Evolutionary conservation across 2,113 vertebrate species (phyloP).

Genomic region (Triplophysa tibetana): DNA sequence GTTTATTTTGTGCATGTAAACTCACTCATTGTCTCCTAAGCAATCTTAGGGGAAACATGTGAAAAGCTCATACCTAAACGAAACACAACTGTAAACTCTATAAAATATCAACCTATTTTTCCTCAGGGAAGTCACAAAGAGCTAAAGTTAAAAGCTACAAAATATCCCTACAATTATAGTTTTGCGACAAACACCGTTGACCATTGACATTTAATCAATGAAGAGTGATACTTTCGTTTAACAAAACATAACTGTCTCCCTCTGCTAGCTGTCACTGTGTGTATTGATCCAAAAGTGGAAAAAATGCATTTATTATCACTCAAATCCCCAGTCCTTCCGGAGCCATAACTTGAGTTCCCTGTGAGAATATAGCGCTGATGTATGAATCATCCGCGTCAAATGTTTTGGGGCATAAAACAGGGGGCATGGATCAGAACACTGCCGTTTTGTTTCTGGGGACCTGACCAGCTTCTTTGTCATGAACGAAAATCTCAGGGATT

Average conservation of each 20-base stretch:
- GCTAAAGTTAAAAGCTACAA: too few species aligned
- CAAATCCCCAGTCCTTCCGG: conserved; percentile 4
- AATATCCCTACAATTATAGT: too few species aligned
- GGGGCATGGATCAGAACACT: conserved; percentile 33
- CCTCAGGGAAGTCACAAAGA: too few species aligned
- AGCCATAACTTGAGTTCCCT: conserved; percentile 21
- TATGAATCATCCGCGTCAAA: conserved; percentile 2
- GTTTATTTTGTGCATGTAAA: too few species aligned
- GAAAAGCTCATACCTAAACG: too few species aligned
- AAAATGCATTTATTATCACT: conserved; percentile 4
- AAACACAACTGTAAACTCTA: too few species aligned
- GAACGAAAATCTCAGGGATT: conserved; percentile 35
- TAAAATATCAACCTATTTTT: too few species aligned
- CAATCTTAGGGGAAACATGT: too few species aligned
- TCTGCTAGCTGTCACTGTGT: neutral
- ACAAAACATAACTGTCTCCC: neutral
- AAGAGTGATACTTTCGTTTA: neutral
- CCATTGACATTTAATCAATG: neutral
- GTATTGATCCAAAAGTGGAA: conserved; percentile 29
- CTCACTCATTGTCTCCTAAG: too few species aligned
- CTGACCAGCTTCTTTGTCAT: conserved; percentile 5
- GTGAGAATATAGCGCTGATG: conserved; percentile 15
- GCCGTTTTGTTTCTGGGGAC: neutral
- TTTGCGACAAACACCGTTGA: too few species aligned
- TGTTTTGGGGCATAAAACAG: conserved; percentile 30